phyloP scores from a whole-genome alignment of 2,888 invertebrate genomes.

The Drosophila pseudotakahashii region DNA sequence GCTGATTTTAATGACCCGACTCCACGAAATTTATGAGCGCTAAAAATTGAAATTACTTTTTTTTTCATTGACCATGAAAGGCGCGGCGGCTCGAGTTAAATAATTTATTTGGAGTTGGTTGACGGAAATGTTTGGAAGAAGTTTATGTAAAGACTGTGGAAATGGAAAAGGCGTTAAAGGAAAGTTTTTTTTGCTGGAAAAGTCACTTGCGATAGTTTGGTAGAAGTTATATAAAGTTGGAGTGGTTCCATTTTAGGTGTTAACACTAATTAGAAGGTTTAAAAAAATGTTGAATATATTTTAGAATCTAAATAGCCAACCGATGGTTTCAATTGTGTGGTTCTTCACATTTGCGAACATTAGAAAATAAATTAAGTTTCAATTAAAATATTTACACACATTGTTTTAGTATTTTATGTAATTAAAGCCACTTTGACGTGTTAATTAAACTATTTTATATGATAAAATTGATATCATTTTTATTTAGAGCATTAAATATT shows the following conservation, averaged over 20 bases:
- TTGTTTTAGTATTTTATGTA: background rate
- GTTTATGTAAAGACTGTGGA: background rate
- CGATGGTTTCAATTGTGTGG: background rate
- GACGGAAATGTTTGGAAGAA: slow-evolving; percentile 15
- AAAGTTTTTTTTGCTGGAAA: background rate
- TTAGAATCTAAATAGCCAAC: background rate
- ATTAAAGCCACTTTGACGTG: background rate
- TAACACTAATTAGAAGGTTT: too few species aligned
- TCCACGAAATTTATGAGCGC: slow-evolving; percentile 70
- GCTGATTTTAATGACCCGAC: slow-evolving; percentile 66
- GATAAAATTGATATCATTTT: background rate
- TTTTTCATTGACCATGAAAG: slow-evolving; percentile 45
- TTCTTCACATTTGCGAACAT: background rate
- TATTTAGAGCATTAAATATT: too few species aligned
- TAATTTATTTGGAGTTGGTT: slow-evolving; percentile 32
- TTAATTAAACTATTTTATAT: background rate
- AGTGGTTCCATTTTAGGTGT: background rate
- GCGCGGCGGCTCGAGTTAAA: slow-evolving; percentile 41
- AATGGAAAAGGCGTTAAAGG: slow-evolving; percentile 3
- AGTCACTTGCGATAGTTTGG: slow-evolving; percentile 5
- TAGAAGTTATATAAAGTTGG: background rate
- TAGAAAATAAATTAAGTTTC: too few species aligned
- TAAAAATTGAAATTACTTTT: slow-evolving; percentile 70
- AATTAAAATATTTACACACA: too few species aligned
- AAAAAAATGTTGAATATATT: too few species aligned